A percentile compares a stretch with the other conserved stretches of the same genome.
Conservation (phyloP, 2,888 invertebrate genomes). For the Euproctis similis region DNA sequence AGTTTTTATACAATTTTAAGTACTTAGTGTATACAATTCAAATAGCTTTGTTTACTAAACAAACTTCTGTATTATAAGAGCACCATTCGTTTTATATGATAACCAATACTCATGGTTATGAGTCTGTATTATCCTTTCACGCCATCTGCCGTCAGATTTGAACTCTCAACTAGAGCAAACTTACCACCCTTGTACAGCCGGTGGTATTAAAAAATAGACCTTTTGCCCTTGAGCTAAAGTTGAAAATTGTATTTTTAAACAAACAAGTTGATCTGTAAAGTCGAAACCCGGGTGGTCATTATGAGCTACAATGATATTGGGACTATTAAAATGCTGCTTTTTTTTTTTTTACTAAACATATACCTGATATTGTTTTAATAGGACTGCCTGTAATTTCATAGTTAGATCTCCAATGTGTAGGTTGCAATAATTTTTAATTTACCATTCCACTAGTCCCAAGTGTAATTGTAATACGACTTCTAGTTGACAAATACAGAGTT, state of each 20-base stretch:
- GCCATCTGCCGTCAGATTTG: slow-evolving; percentile 56
- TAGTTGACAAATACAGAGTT: no score
- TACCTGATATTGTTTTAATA: no score
- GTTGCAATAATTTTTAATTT: no score
- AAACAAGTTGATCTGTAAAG: slow-evolving; percentile 48
- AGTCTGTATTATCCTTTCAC: slow-evolving; percentile 46
- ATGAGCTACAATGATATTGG: slow-evolving; percentile 47
- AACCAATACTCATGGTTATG: slow-evolving; percentile 41
- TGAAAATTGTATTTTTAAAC: slow-evolving; percentile 12
- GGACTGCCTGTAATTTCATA: no score
- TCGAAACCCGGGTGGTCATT: slow-evolving; percentile 63
- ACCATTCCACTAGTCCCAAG: no score
- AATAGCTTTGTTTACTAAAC: slow-evolving; percentile 36
- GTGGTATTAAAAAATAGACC: slow-evolving; percentile 19
- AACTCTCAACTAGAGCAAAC: slow-evolving; percentile 23
- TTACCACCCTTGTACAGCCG: slow-evolving; percentile 1
- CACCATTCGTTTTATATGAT: slow-evolving; percentile 38
- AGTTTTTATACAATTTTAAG: no score
- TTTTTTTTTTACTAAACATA: no score
- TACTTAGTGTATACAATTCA: no score
- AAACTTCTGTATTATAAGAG: slow-evolving; percentile 37
- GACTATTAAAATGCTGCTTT: slow-evolving; percentile 43
- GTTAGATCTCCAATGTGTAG: no score
- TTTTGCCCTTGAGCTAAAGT: slow-evolving; percentile 6
- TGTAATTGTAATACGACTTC: no score